Conservation (phyloP, 64 coral and sea anemone genomes). For the Dendronephthya gigantea region DNA sequence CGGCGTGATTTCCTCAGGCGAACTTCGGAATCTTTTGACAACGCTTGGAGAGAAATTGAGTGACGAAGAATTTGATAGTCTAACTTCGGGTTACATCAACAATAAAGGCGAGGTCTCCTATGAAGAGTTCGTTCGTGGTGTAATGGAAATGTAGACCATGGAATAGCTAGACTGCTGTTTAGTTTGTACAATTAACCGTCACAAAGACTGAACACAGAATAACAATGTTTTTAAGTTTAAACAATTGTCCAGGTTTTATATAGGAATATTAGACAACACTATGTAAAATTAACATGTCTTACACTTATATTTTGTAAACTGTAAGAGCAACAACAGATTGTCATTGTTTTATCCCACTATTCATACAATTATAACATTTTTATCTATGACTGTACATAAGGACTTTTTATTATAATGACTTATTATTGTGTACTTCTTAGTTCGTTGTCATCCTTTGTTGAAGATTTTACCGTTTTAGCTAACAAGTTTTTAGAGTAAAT, state of each 20-base stretch:
- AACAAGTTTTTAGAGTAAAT: too few relatives aligned
- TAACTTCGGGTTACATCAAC: constrained; percentile 57
- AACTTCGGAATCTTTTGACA: constrained; percentile 74
- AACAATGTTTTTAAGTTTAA: background rate
- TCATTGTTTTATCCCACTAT: too few relatives aligned
- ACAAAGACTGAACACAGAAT: background rate
- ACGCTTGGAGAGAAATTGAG: constrained; percentile 77
- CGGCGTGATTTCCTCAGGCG: constrained; percentile 58
- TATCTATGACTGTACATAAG: too few relatives aligned
- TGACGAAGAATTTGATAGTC: constrained; percentile 71
- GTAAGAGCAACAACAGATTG: background rate
- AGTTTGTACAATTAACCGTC: background rate
- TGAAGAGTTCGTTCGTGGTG: constrained; percentile 51
- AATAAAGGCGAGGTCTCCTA: constrained; percentile 72
- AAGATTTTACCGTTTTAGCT: too few relatives aligned
- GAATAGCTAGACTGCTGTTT: background rate
- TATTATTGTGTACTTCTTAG: background rate
- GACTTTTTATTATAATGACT: background rate
- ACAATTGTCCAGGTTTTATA: background rate
- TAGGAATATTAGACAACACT: background rate
- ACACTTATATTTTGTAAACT: background rate
- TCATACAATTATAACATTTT: too few relatives aligned
- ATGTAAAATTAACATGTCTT: background rate
- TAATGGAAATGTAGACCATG: constrained; percentile 20
- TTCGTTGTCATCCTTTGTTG: too few relatives aligned